These are phyloP conservation scores for Theretra japonica DNA, from an alignment of 2,888 invertebrate genomes.

Conservation along the genomic window DNA sequence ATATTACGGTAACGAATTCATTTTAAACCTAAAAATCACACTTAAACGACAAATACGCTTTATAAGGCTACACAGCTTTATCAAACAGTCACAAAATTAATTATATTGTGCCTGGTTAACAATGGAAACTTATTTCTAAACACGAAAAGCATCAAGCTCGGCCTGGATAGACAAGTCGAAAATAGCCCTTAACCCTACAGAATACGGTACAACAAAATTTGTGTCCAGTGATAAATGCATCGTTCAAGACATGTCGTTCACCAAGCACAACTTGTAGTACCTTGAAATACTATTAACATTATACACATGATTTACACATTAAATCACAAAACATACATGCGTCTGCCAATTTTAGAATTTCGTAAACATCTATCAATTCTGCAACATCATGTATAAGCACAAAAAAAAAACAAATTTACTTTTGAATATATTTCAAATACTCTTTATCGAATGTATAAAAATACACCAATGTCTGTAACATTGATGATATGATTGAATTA, in stretches of 20 bases:
- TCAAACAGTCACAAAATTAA: neutral
- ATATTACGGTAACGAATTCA: neutral
- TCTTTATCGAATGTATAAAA: too few species aligned
- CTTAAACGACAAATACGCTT: neutral
- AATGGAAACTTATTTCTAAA: neutral
- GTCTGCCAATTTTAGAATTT: too few species aligned
- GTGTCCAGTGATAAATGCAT: conserved; percentile 21
- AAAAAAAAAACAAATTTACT: too few species aligned
- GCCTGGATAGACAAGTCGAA: neutral
- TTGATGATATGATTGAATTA: too few species aligned
- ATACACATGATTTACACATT: neutral
- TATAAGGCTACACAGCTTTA: neutral
- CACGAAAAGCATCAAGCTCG: neutral
- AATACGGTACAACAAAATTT: neutral
- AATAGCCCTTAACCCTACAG: neutral
- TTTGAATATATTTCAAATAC: too few species aligned
- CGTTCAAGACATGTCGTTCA: neutral
- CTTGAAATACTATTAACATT: neutral
- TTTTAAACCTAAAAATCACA: neutral
- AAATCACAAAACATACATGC: too few species aligned
- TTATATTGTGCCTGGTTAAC: neutral
- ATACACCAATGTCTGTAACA: too few species aligned
- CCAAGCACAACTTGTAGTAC: neutral
- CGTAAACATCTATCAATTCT: too few species aligned
- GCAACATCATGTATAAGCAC: too few species aligned